A percentile compares a stretch with the other conserved stretches of the same genome.
Evolutionary conservation across 1,140 invertebrate genomes (phyloP).

Genomic region (Sogatella furcifera): DNA sequence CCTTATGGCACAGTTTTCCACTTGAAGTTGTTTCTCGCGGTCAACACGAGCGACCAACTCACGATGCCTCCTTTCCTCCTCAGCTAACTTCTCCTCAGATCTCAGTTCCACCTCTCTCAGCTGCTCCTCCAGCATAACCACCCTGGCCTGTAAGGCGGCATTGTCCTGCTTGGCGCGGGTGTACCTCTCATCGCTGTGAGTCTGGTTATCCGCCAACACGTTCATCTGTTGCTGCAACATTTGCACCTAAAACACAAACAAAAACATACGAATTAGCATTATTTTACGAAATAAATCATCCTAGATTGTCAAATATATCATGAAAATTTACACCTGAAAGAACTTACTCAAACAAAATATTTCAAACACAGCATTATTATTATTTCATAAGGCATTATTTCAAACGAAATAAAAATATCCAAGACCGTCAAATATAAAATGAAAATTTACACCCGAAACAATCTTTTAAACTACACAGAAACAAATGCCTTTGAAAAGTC

Average conservation of each 20-base stretch:
- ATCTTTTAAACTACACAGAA: too few relatives aligned
- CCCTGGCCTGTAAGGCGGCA: conserved; percentile 73
- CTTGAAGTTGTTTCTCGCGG: conserved; percentile 72
- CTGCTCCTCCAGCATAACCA: conserved; percentile 87
- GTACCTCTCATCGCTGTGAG: conserved; percentile 73
- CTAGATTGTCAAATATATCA: too few relatives aligned
- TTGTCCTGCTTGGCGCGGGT: conserved; percentile 81
- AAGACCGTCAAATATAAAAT: too few relatives aligned
- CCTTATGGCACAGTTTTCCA: conserved; percentile 72
- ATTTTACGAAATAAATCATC: too few relatives aligned
- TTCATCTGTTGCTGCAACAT: conserved; percentile 83
- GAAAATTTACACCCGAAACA: too few relatives aligned
- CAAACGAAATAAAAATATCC: too few relatives aligned
- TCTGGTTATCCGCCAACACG: conserved; percentile 72
- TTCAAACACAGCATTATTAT: too few relatives aligned
- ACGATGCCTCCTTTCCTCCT: conserved; percentile 73
- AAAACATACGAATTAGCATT: not conserved
- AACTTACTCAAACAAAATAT: too few relatives aligned
- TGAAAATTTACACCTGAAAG: too few relatives aligned
- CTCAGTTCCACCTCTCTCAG: conserved; percentile 78
- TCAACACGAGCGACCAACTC: conserved; percentile 72
- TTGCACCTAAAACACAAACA: conserved; percentile 56
- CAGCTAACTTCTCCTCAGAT: conserved; percentile 69
- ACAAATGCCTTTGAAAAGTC: too few relatives aligned
- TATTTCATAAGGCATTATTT: too few relatives aligned